Evolutionary conservation across 2,113 vertebrate genomes (phyloP), one percentile per base, ranked within the genome.

Genomic region (Myrmophylax atrothorax): DNA sequence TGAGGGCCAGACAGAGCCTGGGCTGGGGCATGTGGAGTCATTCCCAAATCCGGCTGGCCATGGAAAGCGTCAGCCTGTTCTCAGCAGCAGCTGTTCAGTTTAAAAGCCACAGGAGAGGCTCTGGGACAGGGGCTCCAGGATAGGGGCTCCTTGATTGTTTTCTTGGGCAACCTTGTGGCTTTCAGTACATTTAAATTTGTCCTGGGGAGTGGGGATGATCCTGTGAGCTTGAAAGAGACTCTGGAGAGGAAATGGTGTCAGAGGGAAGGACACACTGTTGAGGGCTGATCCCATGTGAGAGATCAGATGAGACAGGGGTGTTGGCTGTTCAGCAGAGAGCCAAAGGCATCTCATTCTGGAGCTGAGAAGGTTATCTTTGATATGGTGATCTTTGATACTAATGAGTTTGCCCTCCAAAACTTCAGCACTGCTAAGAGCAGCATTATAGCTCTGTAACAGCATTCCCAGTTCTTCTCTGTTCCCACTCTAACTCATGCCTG

Each of bases 11-110:
- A 9, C 44, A 68, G 88, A 93, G 90, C 20, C 55, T 86, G 92
- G 91, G 70, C 90, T 93, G 95, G 90, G 90, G 64, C 83, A 83
- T 96, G 96, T 98, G 97, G 94, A 93, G 40, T 96, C 93, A 59
- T 90, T 97, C 94, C 95, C 18, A 23, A 49, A 76, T 18, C 53
- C 87, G 73, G 66, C 67, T 91, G 89, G 80, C 82, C 38, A 2
- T 17, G 50, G 89, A 94, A 84, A 63, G n/a, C 49, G 35, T 18
- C 64, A 50, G 87, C 58, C 75, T 87, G 78, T 92, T 92, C 94
- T 96, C 87, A 53, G 82, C 58, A 47, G 95, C 96, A 97, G 96
- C 94, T 98, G 96, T 44, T 72, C 80, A 16, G 33, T 59, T 70
- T 79, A 19, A 87, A 92, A 95, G 33, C 47, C 46, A 40, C 44